Evolutionary conservation across 2,113 vertebrate genomes (phyloP).

Genomic region (Clarias gariepinus): DNA sequence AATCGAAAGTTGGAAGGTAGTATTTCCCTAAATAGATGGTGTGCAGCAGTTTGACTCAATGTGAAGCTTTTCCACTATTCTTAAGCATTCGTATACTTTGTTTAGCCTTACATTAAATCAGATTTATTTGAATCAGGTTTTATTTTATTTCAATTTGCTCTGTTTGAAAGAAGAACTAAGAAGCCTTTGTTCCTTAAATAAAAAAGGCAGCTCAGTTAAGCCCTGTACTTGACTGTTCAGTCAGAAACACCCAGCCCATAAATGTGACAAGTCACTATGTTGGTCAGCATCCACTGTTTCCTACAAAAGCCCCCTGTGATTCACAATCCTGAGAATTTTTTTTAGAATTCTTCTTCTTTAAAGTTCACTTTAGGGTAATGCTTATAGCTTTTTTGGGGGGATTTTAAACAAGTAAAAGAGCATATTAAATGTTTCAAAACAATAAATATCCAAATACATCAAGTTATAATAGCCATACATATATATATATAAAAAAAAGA

Average conservation of each 20-base stretch:
- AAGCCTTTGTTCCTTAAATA: slow-evolving; percentile 19
- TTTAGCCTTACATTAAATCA: neutral
- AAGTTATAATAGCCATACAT: neutral
- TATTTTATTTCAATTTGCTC: neutral
- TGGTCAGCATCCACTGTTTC: neutral
- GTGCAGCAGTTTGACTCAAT: neutral
- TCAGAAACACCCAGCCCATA: slow-evolving; percentile 23
- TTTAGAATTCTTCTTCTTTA: neutral
- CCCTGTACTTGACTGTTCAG: neutral
- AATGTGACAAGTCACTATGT: slow-evolving; percentile 12
- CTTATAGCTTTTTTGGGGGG: too few species aligned
- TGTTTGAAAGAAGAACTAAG: slow-evolving; percentile 10
- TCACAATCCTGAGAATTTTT: slow-evolving; percentile 25
- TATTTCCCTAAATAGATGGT: neutral
- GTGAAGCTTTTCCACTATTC: neutral
- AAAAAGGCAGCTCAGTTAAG: slow-evolving; percentile 8
- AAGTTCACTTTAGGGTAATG: neutral
- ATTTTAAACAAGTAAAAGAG: too few species aligned
- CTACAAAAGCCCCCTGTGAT: neutral
- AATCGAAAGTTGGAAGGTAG: neutral
- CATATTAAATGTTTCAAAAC: neutral
- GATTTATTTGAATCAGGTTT: neutral
- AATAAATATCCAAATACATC: neutral
- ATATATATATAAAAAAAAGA: too few species aligned
- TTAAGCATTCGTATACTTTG: neutral